Base-by-base conservation (phyloP, 92 coral and sea anemone genomes). In the Umimayanthus kanabou region DNA sequence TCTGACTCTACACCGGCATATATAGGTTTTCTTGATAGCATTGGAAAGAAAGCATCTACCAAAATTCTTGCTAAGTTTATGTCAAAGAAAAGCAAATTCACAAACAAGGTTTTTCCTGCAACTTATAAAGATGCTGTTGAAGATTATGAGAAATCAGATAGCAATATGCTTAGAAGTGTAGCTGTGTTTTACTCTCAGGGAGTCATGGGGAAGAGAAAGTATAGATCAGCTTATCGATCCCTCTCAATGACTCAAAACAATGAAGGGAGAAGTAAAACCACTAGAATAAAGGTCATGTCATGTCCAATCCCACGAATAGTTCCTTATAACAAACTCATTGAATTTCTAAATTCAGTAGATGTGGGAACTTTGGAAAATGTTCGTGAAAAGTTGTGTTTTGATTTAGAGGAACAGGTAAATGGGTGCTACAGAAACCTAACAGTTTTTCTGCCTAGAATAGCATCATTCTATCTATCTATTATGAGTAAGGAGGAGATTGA, bases 191-290 rank as follows among this genome's bases (percentile, higher is more conserved):
- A 77, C 80, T 76, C 79, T 5, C 90, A 92, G 58, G 92, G 89
- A 47, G 92, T 92, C 20, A 87, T 87, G 89, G 92, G 92, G 76
- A 88, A 90, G 79, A 92, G 75, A 81, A 92, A 92, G 87, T 92
- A 92, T 84, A 85, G 90, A 69, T 89, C 92, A 79, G 77, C 81
- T 6, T 89, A 87, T 86, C 47, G 18, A 47, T 53, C 90, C 83
- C 85, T 87, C 74, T 89, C 89, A 43, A 89, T 76, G 91, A 87
- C 84, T 9, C 90, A 78, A 76, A 84, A 88, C 85, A 87, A 85
- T 18, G 90, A 79, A 66, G 50, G 77, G 28, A 87, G 87, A 84
- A 84, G 45, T 69, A 90, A 84, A 85, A 85, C 89, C 81, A 87
- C 89, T 9, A 57, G 47, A 58, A 77, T 87, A 49, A 49, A 88